Base-by-base conservation (phyloP, 23 tunicate genomes). In the Corella eumyota region DNA sequence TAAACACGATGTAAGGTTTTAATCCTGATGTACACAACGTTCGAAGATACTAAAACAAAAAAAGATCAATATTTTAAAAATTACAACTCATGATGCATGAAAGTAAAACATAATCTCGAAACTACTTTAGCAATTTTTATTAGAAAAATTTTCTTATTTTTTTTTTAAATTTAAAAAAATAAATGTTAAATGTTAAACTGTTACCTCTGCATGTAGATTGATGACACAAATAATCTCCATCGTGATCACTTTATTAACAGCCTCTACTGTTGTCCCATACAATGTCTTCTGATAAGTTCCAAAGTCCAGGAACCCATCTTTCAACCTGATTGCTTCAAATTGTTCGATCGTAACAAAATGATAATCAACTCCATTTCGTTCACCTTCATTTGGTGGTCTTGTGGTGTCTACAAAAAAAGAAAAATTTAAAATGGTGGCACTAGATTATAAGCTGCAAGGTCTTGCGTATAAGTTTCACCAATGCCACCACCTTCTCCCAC, bases 1-100 rank as follows among this genome's bases (percentile, higher is more conserved):
- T 66, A 60, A 90, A 90, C 38, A 90, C 74, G 25, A 90, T 75
- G 74, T 90, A 90, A 2, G 97, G 97, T 62, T 70, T 90, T 69
- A 90, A 50, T 25, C 68, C 75, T 6, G 83, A 75, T 6, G 70
- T 58, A 34, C 73, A 59, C 61, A 90, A 53, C 0, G 58, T 17
- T 4, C 45, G 69, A 38, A 90, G 80, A 24, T 85, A 77, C 95
- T 86, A 61, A 31, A 75, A 54, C 50, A 35, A 32, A 30, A 32
- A 25, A 56, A 57, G 6, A 37, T 59, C 44, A 59, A 59, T 25
- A 59, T 25, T 11, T 13, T 22, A 54, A 13, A 54, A 54, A 54
- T 54, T 19, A 15, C 15, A 40, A 9, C 48, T 9, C 48, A 40
- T 9, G n/a, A n/a, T n/a, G n/a, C n/a, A 9, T 11, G 11, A 9